Evolutionary conservation across 2,888 invertebrate genomes (phyloP).

Genomic region (Neoaliturus tenellus): DNA sequence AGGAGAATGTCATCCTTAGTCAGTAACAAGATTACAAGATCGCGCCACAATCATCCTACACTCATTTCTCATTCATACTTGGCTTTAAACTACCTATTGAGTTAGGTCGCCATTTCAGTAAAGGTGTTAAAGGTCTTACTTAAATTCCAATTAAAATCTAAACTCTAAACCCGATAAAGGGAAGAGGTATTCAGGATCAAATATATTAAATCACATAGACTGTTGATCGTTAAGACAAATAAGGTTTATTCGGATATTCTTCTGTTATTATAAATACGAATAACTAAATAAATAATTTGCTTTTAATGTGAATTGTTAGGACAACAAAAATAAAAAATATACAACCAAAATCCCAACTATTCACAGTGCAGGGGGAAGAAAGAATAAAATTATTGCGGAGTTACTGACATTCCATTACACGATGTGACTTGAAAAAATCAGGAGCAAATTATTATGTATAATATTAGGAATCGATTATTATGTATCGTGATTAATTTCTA

Average conservation of each 20-base stretch:
- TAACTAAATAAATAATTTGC: background rate
- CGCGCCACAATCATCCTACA: no score
- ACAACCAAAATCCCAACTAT: background rate
- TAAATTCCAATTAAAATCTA: no score
- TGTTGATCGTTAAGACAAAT: background rate
- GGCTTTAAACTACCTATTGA: no score
- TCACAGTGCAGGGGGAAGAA: background rate
- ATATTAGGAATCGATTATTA: background rate
- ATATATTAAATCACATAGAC: no score
- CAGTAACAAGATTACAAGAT: no score
- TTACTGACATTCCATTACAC: background rate
- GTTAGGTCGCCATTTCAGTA: no score
- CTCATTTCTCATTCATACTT: no score
- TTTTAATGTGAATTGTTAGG: background rate
- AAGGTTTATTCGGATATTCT: background rate
- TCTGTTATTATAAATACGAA: background rate
- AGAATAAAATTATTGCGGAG: background rate
- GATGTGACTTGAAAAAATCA: background rate
- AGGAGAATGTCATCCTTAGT: no score
- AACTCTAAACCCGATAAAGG: no score
- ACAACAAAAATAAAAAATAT: background rate
- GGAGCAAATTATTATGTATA: background rate
- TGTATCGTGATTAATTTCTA: background rate
- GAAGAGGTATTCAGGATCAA: no score
- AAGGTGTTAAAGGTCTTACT: no score